phyloP scores from a whole-genome alignment of 2,888 invertebrate genomes.

The Tribolium freemani region DNA sequence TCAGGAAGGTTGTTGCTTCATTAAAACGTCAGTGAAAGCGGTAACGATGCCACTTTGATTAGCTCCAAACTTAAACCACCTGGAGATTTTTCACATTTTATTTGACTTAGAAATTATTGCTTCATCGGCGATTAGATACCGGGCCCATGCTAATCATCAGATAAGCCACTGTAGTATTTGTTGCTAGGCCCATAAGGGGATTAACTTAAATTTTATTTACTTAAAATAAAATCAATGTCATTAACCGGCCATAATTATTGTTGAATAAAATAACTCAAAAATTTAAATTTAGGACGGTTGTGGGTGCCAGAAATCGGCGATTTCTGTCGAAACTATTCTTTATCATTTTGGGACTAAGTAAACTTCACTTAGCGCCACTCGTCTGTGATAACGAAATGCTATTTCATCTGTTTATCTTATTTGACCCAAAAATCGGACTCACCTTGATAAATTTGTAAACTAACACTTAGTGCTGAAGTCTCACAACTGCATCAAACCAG shows the following conservation, averaged over 20 bases:
- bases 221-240: background rate
- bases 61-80: too few species aligned
- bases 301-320: background rate
- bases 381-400: background rate
- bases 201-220: too few species aligned
- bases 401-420: background rate
- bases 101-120: too few species aligned
- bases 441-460: background rate
- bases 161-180: too few species aligned
- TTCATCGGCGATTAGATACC: too few species aligned
- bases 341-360: background rate
- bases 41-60: too few species aligned
- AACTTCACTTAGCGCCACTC: background rate
- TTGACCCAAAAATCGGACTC: background rate
- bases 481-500: background rate
- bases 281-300: background rate
- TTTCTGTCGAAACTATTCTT: background rate
- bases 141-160: too few species aligned
- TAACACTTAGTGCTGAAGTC: background rate
- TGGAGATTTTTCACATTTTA: too few species aligned
- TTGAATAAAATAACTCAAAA: background rate
- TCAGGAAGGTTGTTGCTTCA: background rate
- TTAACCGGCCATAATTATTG: background rate
- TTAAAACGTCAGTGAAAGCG: background rate
- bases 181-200: too few species aligned